Conservation (phyloP, 2,888 invertebrate genomes). For the Nesidiocoris tenuis region DNA sequence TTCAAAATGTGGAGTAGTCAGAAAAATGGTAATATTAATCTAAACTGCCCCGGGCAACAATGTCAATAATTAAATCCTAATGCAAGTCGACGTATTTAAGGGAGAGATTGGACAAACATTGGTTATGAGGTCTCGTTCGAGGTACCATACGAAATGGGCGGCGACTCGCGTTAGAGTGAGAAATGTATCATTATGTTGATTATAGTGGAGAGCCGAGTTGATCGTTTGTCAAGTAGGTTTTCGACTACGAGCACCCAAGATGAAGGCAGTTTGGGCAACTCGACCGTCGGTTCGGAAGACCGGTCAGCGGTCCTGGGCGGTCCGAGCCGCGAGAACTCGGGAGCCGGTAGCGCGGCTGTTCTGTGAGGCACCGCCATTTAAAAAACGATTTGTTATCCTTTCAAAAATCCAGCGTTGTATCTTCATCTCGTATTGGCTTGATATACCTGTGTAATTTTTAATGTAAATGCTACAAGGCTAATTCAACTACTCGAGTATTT, state of each 20-base stretch:
- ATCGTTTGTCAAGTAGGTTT: conserved; percentile 13
- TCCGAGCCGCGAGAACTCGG: neutral
- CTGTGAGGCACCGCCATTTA: neutral
- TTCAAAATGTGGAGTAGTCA: no score
- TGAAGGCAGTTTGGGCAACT: neutral
- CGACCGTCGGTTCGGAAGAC: neutral
- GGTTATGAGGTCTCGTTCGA: neutral
- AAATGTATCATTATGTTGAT: conserved; percentile 36
- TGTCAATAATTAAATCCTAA: no score
- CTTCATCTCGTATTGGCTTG: no score
- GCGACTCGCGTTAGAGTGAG: conserved; percentile 8
- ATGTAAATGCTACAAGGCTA: no score
- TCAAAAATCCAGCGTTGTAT: neutral
- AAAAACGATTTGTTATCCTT: neutral
- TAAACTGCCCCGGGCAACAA: no score
- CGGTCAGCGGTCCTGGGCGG: neutral
- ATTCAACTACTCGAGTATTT: no score
- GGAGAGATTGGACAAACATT: no score
- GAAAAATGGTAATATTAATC: no score
- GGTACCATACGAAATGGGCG: neutral
- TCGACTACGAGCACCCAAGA: neutral
- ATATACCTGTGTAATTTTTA: no score
- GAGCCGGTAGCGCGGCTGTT: neutral
- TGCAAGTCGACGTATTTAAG: no score
- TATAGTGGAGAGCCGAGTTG: conserved; percentile 10